Base-by-base conservation (phyloP, 2,113 vertebrate species). In the Micromys minutus region DNA sequence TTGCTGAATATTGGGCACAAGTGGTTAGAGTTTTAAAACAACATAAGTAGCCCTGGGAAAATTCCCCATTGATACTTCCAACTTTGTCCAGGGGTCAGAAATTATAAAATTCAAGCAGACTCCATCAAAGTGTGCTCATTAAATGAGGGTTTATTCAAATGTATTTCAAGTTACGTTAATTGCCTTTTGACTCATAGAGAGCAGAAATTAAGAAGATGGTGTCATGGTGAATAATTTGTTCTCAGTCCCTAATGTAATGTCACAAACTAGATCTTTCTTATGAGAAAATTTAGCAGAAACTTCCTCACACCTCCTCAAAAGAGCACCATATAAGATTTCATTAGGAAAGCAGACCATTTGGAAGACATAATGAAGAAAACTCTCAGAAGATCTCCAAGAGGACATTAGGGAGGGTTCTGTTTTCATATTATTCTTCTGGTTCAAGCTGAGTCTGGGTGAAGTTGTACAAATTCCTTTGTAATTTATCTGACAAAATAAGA, bases 321-420 rank as follows among this genome's bases (percentile, higher is more conserved):
- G 89, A 98, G 89, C n/a, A 77, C 36, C 69, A 89, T 89, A 96
- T 93, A 97, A 96, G 95, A 71, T 87, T 96, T 65, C 96, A 83
- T 97, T 98, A 97, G 92, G 86, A 97, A 97, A 98, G 59, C 69
- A 96, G 97, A 98, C 87, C 88, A 95, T 94, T 98, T 89, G 83
- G 95, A 96, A 98, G 94, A 84, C 45, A 96, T 86, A 97, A 98
- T 98, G 93, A 98, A 95, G 88, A 95, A 95, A 96, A 97, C 42
- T 88, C 90, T 97, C 34, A 11, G 92, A 97, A 98, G 90, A 95
- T 63, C 34, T 77, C 42, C 36, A 90, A 88, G 95, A 96, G 0
- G 9, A 88, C 90, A 96, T 79, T 26, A 92, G 80, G 87, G 72
- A 92, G 76, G 84, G 47, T 79, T 63, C 87, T 93, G 89, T 88